Evolutionary conservation across 1,140 invertebrate species (phyloP).

Genomic region (Heliconius melpomene): DNA sequence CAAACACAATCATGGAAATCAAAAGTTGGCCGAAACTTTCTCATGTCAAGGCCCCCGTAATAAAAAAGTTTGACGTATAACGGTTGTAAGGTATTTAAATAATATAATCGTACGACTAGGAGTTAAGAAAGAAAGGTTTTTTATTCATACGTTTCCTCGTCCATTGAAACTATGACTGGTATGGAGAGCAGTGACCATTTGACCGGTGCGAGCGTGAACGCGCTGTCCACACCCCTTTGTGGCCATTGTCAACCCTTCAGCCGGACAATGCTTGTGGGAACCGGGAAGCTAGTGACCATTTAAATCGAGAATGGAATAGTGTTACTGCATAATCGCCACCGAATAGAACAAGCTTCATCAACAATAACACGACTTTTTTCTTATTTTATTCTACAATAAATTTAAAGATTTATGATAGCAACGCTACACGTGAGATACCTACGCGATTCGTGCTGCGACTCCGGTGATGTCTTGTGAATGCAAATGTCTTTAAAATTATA

Average conservation of each 20-base stretch:
- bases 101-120: slow-evolving; percentile 69
- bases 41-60: slow-evolving; percentile 64
- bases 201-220: slow-evolving; percentile 63
- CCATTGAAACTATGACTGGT: slow-evolving; percentile 69
- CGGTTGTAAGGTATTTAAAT: slow-evolving; percentile 72
- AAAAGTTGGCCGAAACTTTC: slow-evolving; percentile 52
- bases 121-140: slow-evolving; percentile 66
- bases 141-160: slow-evolving; percentile 75
- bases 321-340: slow-evolving; percentile 51
- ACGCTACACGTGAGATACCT: background rate
- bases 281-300: slow-evolving; percentile 69
- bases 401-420: slow-evolving; percentile 8
- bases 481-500: slow-evolving; percentile 13
- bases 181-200: slow-evolving; percentile 72
- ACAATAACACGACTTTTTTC: slow-evolving; percentile 14
- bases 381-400: slow-evolving; percentile 16
- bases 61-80: slow-evolving; percentile 73
- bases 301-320: slow-evolving; percentile 58
- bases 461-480: background rate
- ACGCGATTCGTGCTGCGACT: background rate
- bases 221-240: slow-evolving; percentile 78
- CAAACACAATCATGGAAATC: slow-evolving; percentile 29
- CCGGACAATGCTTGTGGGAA: slow-evolving; percentile 71
- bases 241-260: slow-evolving; percentile 71
- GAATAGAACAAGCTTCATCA: slow-evolving; percentile 32